Percentiles rank a stretch among this genome's conserved stretches.
Evolutionary conservation across 2,797 vertebrate species (phyloP).

Genomic region (Poecilia gillii): DNA sequence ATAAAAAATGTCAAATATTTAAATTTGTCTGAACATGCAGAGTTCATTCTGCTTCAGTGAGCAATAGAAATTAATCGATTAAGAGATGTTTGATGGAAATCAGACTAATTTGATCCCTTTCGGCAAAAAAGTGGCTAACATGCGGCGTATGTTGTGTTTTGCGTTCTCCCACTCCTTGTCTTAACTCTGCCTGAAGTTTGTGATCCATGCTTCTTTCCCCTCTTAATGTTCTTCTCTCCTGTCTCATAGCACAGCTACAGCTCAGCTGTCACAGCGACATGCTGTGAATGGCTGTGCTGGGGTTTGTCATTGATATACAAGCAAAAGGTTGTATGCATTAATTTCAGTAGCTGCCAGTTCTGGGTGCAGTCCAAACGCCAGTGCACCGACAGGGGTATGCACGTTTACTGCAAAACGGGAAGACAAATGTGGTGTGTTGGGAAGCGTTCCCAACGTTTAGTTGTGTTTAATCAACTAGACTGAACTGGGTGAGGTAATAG

Average conservation of each 20-base stretch:
- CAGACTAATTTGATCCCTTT: not conserved
- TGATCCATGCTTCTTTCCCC: constrained; percentile 19
- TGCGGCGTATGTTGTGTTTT: not conserved
- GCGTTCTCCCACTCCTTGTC: not conserved
- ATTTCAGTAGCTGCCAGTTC: not conserved
- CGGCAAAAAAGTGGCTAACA: not conserved
- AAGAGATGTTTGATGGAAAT: not conserved
- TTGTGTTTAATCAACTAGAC: constrained; percentile 31
- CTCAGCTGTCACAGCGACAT: constrained; percentile 44
- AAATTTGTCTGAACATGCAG: not conserved
- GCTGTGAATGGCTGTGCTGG: constrained; percentile 40
- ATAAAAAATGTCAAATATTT: not conserved
- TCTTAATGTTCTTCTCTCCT: constrained; percentile 30
- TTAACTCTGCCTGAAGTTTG: not conserved
- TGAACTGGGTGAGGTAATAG: not conserved
- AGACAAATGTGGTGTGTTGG: not conserved
- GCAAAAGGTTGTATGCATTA: constrained; percentile 24
- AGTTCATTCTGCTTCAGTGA: not conserved
- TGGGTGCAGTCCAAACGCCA: not conserved
- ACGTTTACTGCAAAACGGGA: not conserved
- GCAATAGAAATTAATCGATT: not conserved
- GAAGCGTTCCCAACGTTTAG: constrained; percentile 6
- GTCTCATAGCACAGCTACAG: constrained; percentile 33
- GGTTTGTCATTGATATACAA: constrained; percentile 34
- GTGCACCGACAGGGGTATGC: not conserved